A percentile compares a stretch with the other conserved stretches of the same genome.
Evolutionary conservation across 2,888 invertebrate genomes (phyloP).

Genomic region (Alitta virens): DNA sequence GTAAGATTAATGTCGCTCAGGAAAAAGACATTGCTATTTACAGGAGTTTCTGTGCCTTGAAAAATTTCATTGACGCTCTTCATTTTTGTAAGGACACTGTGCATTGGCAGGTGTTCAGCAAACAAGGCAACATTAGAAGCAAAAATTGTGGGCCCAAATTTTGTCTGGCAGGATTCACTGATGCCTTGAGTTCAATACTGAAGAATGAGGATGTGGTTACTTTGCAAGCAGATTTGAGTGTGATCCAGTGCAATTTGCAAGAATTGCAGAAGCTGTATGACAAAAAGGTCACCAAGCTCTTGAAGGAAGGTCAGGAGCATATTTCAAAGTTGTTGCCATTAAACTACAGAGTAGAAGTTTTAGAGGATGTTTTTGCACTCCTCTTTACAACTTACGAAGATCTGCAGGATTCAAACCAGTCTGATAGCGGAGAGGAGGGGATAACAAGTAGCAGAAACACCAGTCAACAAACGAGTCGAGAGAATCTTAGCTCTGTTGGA

Average conservation of each 20-base stretch:
- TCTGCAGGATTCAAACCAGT: conserved; percentile 57
- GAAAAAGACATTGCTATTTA: conserved; percentile 44
- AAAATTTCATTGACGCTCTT: conserved; percentile 47
- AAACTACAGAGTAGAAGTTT: conserved; percentile 61
- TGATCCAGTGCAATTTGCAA: not conserved
- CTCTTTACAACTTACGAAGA: conserved; percentile 69
- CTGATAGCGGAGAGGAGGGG: conserved; percentile 20
- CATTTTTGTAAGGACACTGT: conserved; percentile 39
- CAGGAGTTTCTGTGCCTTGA: conserved; percentile 46
- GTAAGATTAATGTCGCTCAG: conserved; percentile 21
- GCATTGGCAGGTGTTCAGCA: conserved; percentile 29
- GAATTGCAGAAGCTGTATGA: conserved; percentile 11
- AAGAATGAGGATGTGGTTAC: not conserved
- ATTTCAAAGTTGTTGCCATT: conserved; percentile 44
- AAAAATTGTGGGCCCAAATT: not conserved
- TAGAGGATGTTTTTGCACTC: conserved; percentile 73
- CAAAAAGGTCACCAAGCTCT: not conserved
- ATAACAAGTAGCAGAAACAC: not conserved
- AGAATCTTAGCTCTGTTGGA: conserved; percentile 2
- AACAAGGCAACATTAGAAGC: not conserved
- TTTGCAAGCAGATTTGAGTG: not conserved
- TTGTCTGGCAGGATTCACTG: not conserved
- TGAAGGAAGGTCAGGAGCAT: conserved; percentile 22
- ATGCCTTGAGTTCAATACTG: not conserved
- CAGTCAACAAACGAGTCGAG: conserved; percentile 5